Evolutionary conservation across 2,888 invertebrate species (phyloP), one percentile per base, ranked within the genome.

Genomic region (Malacosoma neustria): DNA sequence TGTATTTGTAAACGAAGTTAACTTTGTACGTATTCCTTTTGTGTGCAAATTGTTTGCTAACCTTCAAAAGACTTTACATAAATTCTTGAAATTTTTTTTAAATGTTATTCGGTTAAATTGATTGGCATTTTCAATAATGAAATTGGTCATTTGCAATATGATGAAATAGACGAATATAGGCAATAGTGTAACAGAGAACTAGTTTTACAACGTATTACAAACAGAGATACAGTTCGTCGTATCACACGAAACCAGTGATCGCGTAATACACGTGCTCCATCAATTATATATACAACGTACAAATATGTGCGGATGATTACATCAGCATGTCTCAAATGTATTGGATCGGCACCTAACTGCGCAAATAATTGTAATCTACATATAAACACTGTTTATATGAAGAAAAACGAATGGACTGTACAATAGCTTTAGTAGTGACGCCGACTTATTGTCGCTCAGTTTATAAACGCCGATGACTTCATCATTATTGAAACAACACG

Each of bases 361-460:
- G 85, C 75, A 81, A n/a, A n/a, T 63, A 71, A 69, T 62, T 57
- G 55, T 72, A 77, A 76, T 72, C 74, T 80, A 74, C 70, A 64
- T 7, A 22, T 62, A 80, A 84, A 80, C 65, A 79, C 63, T 59
- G 61, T 64, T 70, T 62, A 51, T 61, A 48, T 45, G 48, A 56
- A 58, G 68, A 69, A 72, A 66, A 72, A 72, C 66, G 72, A 60
- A 22, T 22, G 5, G 51, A 59, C 56, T 70, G 61, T 68, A 65
- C 57, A 65, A 63, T 63, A 63, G 57, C 49, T 55, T 49, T 58
- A 57, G 51, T 64, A 67, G 64, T 67, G 72, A 68, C 72, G 66
- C 49, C 47, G 51, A 49, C 49, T 52, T 61, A 63, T 69, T 71
- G 62, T 68, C 51, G 57, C 49, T 42, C 41, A 49, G 50, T 53